A percentile compares a stretch with the other conserved stretches of the same genome.
Conservation (phyloP, 2,797 vertebrate genomes). For the Arrhamphus sclerolepis region DNA sequence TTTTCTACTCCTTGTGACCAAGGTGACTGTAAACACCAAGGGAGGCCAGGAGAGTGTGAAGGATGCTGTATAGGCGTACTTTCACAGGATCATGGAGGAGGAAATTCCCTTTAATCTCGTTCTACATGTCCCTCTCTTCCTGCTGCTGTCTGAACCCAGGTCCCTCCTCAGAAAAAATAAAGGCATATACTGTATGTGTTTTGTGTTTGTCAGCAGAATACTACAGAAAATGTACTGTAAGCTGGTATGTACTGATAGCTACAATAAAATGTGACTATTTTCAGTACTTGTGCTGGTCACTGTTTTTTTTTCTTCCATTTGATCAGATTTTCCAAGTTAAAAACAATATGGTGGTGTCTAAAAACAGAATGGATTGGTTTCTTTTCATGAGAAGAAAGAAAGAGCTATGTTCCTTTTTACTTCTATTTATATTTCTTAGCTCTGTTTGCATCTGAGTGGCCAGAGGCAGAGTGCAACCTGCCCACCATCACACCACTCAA, state of each 20-base stretch:
- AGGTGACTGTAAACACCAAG: constrained; percentile 50
- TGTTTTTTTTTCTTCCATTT: constrained; percentile 2
- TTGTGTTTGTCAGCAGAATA: constrained; percentile 46
- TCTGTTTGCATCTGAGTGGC: no score
- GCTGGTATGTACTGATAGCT: constrained; percentile 50
- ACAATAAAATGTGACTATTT: constrained; percentile 70
- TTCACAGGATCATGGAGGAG: constrained; percentile 39
- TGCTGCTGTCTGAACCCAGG: constrained; percentile 47
- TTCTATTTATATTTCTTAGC: no score
- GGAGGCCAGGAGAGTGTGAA: constrained; percentile 40
- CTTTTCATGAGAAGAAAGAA: no score
- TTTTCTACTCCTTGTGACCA: constrained; percentile 41
- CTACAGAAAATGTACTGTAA: constrained; percentile 39
- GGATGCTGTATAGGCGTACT: constrained; percentile 29
- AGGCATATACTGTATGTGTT: constrained; percentile 10
- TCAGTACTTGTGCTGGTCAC: constrained; percentile 34
- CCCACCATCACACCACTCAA: no score
- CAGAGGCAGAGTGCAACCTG: no score
- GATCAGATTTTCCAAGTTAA: background rate
- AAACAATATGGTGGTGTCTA: no score
- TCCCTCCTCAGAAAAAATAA: constrained; percentile 40
- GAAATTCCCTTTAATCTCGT: constrained; percentile 35
- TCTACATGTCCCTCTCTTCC: constrained; percentile 52
- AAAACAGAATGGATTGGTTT: no score
- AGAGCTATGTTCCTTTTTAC: no score